Conservation (phyloP, 1,140 invertebrate genomes). For the Himalopsyche phryganea region DNA sequence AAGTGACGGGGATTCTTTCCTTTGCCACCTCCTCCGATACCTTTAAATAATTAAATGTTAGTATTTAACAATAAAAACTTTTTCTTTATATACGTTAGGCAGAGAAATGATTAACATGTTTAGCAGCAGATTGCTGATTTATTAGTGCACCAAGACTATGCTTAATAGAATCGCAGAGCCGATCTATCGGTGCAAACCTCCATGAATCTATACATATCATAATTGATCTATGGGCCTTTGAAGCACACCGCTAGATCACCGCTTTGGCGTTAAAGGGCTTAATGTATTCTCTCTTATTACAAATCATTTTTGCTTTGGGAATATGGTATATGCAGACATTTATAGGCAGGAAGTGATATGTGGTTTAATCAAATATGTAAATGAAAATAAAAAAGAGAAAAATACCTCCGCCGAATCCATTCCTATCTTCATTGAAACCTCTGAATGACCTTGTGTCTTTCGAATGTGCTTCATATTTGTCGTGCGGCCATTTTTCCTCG, state of each 20-base stretch:
- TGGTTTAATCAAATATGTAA: no score
- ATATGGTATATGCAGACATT: no score
- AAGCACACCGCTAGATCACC: no score
- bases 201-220: no score
- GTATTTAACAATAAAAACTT: background rate
- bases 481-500: constrained; percentile 44
- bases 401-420: constrained; percentile 21
- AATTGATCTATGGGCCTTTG: no score
- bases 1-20: constrained; percentile 37
- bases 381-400: background rate
- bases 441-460: constrained; percentile 14
- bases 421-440: constrained; percentile 29
- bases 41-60: constrained; percentile 9
- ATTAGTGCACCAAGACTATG: background rate
- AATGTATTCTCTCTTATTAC: no score
- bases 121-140: background rate
- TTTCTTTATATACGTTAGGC: background rate
- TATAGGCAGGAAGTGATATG: no score
- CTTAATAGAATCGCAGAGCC: background rate
- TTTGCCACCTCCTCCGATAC: constrained; percentile 32
- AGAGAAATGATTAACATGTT: background rate
- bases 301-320: no score
- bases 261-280: no score
- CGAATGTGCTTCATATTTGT: constrained; percentile 39
- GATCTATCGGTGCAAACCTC: background rate